phyloP scores from a whole-genome alignment of 1,140 invertebrate genomes.

The Ectropis grisescens region DNA sequence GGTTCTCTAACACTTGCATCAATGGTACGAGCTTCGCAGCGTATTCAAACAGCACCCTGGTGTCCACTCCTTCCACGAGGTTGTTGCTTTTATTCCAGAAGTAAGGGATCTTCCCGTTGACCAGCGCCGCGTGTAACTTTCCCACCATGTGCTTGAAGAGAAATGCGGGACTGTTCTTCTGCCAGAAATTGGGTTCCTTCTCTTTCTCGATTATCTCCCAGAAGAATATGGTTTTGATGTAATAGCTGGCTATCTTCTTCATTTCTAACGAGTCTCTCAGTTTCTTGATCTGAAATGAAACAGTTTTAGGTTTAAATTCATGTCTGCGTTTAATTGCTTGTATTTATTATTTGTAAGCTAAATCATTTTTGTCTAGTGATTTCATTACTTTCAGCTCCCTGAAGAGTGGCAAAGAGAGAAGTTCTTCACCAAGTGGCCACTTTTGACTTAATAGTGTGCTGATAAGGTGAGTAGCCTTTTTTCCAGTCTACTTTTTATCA shows the following conservation, averaged over 20 bases:
- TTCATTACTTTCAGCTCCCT: no score
- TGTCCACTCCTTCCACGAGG: constrained; percentile 19
- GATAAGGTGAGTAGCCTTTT: no score
- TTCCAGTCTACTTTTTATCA: no score
- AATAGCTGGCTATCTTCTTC: constrained; percentile 39
- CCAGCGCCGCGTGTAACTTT: constrained; percentile 21
- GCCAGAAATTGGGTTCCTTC: constrained; percentile 23
- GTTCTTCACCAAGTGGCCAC: no score
- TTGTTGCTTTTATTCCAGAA: constrained; percentile 44
- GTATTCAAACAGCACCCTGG: constrained; percentile 16
- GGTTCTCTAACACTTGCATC: constrained; percentile 22
- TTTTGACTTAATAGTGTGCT: no score
- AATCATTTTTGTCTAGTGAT: no score
- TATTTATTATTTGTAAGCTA: no score
- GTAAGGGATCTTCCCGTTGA: constrained; percentile 21
- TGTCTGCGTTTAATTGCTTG: no score
- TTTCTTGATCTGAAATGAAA: constrained; percentile 35
- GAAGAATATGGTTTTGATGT: constrained; percentile 46
- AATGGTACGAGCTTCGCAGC: constrained; percentile 11
- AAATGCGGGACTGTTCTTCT: constrained; percentile 15
- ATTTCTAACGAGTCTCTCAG: constrained; percentile 30
- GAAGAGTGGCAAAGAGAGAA: no score
- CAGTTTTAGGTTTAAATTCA: neutral
- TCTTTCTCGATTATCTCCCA: constrained; percentile 28
- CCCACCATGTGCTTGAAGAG: constrained; percentile 32